phyloP scores from a whole-genome alignment of 2,888 invertebrate species.

The Noctuana brunneofusca region DNA sequence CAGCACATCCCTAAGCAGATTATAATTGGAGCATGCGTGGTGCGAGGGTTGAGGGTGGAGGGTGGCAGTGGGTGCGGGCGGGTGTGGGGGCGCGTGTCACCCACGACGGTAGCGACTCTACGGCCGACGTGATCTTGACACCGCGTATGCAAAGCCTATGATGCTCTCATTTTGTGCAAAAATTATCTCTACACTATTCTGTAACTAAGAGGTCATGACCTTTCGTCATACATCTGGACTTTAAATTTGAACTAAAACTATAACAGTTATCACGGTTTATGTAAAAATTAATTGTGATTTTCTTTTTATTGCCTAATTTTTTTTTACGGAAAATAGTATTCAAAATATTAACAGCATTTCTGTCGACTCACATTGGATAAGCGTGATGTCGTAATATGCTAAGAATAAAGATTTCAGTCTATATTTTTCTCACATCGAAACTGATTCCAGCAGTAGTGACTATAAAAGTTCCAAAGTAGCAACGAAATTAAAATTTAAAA shows the following conservation, averaged over 20 bases:
- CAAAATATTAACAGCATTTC: no score
- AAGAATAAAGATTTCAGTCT: no score
- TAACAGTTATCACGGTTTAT: neutral
- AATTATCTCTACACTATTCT: conserved; percentile 5
- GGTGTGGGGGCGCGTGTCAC: conserved; percentile 47
- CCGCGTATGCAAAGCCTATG: conserved; percentile 71
- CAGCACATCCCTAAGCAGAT: conserved; percentile 79
- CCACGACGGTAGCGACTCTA: conserved; percentile 69
- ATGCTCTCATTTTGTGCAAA: conserved; percentile 48
- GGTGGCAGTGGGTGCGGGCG: conserved; percentile 54
- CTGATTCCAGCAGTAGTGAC: no score
- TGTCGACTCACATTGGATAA: no score
- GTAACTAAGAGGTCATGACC: neutral
- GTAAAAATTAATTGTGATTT: neutral
- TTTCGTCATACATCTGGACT: no score
- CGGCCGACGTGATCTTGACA: conserved; percentile 80
- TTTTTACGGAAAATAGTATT: no score
- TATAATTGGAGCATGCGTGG: conserved; percentile 83
- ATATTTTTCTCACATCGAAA: no score
- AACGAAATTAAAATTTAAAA: neutral
- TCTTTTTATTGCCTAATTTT: no score
- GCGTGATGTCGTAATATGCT: no score
- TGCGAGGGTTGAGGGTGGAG: conserved; percentile 73
- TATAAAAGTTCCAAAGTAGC: no score
- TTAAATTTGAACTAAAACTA: no score